These are phyloP conservation scores for Bibio marci DNA, from an alignment of 2,888 invertebrate species.

Conservation along the genomic window DNA sequence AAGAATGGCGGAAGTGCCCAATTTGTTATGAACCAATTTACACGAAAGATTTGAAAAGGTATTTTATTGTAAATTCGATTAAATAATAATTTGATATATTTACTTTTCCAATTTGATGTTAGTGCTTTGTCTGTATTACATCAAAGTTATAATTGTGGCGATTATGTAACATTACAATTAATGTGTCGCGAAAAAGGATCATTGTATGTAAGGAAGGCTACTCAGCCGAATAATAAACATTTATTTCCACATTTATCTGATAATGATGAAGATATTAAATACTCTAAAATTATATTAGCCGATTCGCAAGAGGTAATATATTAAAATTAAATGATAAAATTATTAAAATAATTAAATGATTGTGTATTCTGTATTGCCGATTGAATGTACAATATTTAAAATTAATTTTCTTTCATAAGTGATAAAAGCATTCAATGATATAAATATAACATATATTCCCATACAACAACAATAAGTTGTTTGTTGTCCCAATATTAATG, in stretches of 20 bases:
- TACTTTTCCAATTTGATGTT: too few species aligned
- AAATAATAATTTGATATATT: too few species aligned
- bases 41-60: slow-evolving; percentile 71
- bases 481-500: too few species aligned
- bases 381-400: too few species aligned
- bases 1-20: slow-evolving; percentile 71
- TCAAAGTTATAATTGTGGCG: slow-evolving; percentile 33
- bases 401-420: too few species aligned
- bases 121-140: slow-evolving; percentile 12
- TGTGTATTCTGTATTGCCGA: too few species aligned
- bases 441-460: too few species aligned
- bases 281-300: slow-evolving; percentile 60
- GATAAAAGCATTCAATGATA: too few species aligned
- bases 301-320: slow-evolving; percentile 35
- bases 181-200: slow-evolving; percentile 68
- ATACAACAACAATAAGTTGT: too few species aligned
- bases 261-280: slow-evolving; percentile 35
- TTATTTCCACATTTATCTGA: slow-evolving; percentile 31
- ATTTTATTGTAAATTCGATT: too few species aligned
- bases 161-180: slow-evolving; percentile 57
- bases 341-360: too few species aligned
- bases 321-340: too few species aligned
- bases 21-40: slow-evolving; percentile 78
- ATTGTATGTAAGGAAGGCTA: slow-evolving; percentile 20
- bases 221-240: slow-evolving; percentile 18